Percentiles rank a stretch among this genome's conserved stretches.
These are phyloP conservation scores for Naso thynnoides DNA, from an alignment of 2,797 vertebrate genomes.

Conservation along the genomic window DNA sequence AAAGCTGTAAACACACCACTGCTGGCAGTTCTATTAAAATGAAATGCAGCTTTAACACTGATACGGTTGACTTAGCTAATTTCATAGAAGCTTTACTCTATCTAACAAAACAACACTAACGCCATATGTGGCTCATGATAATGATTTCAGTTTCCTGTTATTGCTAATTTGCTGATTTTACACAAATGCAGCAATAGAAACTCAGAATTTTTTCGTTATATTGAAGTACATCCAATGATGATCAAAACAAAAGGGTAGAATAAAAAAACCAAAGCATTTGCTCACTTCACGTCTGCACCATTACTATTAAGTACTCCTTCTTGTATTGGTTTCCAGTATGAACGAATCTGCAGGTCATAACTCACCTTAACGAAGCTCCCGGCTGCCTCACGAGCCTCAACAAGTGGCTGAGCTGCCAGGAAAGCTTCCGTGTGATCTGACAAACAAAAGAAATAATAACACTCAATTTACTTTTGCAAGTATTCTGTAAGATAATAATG, in stretches of 20 bases:
- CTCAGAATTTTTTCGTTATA: too few relatives aligned
- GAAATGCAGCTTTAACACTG: too few relatives aligned
- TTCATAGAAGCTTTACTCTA: neutral
- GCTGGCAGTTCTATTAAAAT: too few relatives aligned
- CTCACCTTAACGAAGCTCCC: conserved; percentile 85
- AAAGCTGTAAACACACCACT: too few relatives aligned
- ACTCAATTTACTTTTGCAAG: neutral
- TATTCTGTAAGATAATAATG: neutral
- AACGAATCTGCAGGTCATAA: neutral
- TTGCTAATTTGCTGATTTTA: too few relatives aligned
- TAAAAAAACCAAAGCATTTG: too few relatives aligned
- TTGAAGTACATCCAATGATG: too few relatives aligned
- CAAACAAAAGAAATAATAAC: too few relatives aligned
- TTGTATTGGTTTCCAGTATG: neutral
- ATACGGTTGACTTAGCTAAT: neutral
- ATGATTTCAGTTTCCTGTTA: too few relatives aligned
- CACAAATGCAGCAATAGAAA: neutral
- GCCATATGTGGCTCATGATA: too few relatives aligned
- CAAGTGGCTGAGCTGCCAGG: conserved; percentile 68
- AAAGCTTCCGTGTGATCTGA: conserved; percentile 87
- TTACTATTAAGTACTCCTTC: neutral
- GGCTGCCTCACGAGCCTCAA: conserved; percentile 40
- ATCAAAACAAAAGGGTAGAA: too few relatives aligned
- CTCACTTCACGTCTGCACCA: neutral
- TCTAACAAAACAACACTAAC: too few relatives aligned